Percentiles rank a stretch among this genome's conserved stretches.
Evolutionary conservation across 2,888 invertebrate genomes (phyloP).

Genomic region (Teleogryllus oceanicus): DNA sequence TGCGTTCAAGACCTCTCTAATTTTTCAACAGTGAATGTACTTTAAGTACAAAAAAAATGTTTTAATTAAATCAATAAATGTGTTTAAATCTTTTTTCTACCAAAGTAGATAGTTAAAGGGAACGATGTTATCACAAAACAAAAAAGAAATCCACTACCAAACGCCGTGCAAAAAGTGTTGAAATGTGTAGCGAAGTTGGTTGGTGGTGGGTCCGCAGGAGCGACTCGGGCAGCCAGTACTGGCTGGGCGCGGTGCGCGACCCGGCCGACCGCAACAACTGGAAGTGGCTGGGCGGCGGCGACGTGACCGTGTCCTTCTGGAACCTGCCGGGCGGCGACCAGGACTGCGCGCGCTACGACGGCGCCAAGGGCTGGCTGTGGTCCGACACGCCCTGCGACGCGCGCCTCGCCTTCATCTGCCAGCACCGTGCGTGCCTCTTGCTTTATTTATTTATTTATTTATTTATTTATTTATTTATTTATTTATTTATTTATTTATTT

Average conservation of each 20-base stretch:
- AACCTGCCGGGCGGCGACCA: slow-evolving; percentile 79
- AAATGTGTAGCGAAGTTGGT: neutral
- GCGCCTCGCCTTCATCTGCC: slow-evolving; percentile 84
- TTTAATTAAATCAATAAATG: too few species aligned
- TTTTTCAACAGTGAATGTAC: neutral
- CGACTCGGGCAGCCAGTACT: slow-evolving; percentile 87
- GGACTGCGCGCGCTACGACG: slow-evolving; percentile 85
- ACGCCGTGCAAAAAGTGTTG: too few species aligned
- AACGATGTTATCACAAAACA: too few species aligned
- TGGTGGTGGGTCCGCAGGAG: slow-evolving; percentile 53
- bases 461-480: neutral
- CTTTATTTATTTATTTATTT: too few species aligned
- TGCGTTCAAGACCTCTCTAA: neutral
- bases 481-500: neutral
- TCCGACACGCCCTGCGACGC: slow-evolving; percentile 85
- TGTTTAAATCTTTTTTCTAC: too few species aligned
- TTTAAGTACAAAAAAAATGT: too few species aligned
- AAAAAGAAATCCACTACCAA: too few species aligned
- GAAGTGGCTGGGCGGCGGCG: slow-evolving; percentile 87
- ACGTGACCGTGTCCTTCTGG: slow-evolving; percentile 89
- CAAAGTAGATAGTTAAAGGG: too few species aligned
- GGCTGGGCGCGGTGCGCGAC: slow-evolving; percentile 91
- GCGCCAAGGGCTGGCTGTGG: slow-evolving; percentile 93
- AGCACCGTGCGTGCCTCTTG: slow-evolving; percentile 71
- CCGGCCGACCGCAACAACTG: slow-evolving; percentile 71